Percentiles rank a stretch among this genome's conserved stretches.
Conservation (phyloP, 2,888 invertebrate genomes). For the Andricus quercusramuli region DNA sequence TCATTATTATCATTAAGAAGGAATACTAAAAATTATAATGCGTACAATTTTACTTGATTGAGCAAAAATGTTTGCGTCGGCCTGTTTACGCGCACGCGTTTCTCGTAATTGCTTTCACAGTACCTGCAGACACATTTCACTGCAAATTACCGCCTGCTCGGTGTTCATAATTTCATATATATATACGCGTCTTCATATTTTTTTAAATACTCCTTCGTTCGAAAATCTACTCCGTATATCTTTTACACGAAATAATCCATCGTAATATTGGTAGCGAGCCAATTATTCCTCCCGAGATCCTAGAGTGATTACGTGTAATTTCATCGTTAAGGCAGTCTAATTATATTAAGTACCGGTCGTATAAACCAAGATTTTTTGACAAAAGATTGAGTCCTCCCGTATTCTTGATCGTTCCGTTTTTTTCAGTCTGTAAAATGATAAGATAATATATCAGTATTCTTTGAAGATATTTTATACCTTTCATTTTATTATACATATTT, state of each 20-base stretch:
- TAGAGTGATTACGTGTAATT: conserved; percentile 13
- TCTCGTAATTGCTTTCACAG: background rate
- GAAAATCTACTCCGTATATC: background rate
- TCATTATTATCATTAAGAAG: background rate
- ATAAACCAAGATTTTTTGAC: conserved; percentile 6
- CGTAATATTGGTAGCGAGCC: conserved; percentile 17
- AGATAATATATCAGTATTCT: too few species aligned
- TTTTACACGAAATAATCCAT: conserved; percentile 10
- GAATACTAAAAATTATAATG: background rate
- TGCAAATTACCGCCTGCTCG: background rate
- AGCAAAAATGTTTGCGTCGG: background rate
- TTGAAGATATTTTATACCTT: too few species aligned
- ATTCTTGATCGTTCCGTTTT: background rate
- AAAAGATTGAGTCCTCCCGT: background rate
- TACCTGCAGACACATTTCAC: background rate
- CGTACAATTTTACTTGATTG: background rate
- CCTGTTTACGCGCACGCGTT: conserved; percentile 1
- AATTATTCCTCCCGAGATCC: background rate
- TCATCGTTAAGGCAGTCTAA: conserved; percentile 20
- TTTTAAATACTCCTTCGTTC: background rate
- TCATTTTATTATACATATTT: too few species aligned
- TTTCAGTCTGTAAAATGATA: background rate
- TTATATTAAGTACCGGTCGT: conserved; percentile 1
- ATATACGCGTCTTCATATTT: background rate
- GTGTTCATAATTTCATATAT: background rate